Conservation (phyloP, 2,888 invertebrate species). For the Allygus modestus region DNA sequence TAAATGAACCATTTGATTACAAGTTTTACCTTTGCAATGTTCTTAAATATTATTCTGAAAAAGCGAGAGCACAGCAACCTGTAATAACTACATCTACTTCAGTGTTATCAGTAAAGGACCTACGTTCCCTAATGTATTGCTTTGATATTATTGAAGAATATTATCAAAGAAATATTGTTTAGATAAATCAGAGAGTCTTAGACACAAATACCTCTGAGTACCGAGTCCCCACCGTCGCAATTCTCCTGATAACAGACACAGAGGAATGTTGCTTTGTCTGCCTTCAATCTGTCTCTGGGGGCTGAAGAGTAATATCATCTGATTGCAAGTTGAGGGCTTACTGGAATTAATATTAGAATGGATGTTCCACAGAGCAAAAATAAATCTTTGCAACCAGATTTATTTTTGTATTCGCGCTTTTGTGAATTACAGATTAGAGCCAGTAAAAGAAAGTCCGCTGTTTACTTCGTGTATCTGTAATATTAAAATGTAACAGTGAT, state of each 20-base stretch:
- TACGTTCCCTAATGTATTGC: background rate
- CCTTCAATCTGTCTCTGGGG: conserved; percentile 23
- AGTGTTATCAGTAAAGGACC: background rate
- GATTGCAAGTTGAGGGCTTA: background rate
- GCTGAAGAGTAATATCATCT: background rate
- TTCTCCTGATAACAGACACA: background rate
- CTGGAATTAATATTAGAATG: background rate
- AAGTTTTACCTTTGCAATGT: no score
- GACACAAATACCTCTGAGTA: background rate
- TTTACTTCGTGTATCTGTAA: no score
- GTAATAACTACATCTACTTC: background rate
- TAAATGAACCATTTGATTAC: no score
- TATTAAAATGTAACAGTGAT: no score
- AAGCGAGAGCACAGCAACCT: no score
- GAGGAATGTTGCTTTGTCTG: conserved; percentile 12
- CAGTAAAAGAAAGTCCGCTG: no score
- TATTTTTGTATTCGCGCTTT: no score
- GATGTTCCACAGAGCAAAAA: background rate
- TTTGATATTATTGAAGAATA: background rate
- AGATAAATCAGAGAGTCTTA: conserved; percentile 22
- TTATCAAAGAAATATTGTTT: conserved; percentile 16
- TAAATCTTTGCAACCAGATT: background rate
- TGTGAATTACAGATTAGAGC: no score
- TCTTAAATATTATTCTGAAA: no score
- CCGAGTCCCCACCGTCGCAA: background rate